Base-by-base conservation (phyloP, 2,797 vertebrate species). In the Tenualosa thibaudeaui region DNA sequence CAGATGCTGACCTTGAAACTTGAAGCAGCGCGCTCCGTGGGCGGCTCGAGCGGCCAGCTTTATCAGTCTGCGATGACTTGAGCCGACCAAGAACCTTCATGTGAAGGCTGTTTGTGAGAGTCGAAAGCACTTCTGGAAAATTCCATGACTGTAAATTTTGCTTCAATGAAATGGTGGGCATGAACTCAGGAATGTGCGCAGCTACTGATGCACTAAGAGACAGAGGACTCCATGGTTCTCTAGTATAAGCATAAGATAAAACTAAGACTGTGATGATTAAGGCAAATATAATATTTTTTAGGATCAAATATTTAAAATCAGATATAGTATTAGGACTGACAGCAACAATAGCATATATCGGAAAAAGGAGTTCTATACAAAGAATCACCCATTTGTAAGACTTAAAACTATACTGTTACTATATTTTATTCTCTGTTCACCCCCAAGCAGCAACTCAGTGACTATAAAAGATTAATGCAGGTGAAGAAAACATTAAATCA, bases 1-100 rank as follows among this genome's bases (percentile, higher is more conserved):
- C 49, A 7, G 46, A 24, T 31, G 12, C 88, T 89, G 88, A 83
- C 87, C 89, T 91, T 88, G 65, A 89, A 22, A 78, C 26, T 15
- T 15, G 1, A 19, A 65, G 68, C 68, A 40, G 68, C 17, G 31
- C 37, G 15, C 68, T 71, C 68, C 17, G 62, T 68, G 62, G 62
- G 62, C 62, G 68, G 68, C 37, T 68, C 24, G 31, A 68, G 78
- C 15, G 31, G 71, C 49, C 15, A 84, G 87, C 49, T 54, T 86
- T 84, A 90, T 91, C 91, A 81, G 86, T 24, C n/a, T 81, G 81
- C 31, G 5, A 43, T 46, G 71, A 78, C 71, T 78, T 10, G 17
- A 78, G 37, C 37, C 4, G 4, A 78, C 71, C 40, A 19, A 78
- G 71, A 43, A 5, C 37, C 7, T 43, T 22, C 71, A 46, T 46